A percentile compares a stretch with the other conserved stretches of the same genome.
These are phyloP conservation scores for Slavum lentiscoides DNA, from an alignment of 2,888 invertebrate species.

Conservation along the genomic window DNA sequence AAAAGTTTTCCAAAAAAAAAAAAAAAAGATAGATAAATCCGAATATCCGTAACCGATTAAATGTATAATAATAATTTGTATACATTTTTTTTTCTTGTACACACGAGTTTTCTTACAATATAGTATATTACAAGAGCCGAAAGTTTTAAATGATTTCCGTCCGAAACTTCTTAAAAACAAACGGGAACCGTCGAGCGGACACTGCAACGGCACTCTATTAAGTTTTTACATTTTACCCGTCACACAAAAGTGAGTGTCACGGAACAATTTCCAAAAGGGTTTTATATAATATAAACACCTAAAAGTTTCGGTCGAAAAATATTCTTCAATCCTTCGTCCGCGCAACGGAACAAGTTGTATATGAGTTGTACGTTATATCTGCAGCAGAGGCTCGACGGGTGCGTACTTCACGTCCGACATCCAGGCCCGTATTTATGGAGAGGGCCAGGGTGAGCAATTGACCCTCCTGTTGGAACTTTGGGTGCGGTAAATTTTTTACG, in stretches of 20 bases:
- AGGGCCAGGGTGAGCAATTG: no score
- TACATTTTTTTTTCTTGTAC: no score
- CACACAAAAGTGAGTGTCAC: background rate
- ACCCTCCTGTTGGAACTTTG: no score
- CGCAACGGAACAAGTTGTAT: background rate
- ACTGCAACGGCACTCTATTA: background rate
- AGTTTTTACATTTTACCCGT: slow-evolving; percentile 20
- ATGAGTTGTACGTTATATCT: slow-evolving; percentile 30
- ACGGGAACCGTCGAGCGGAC: background rate
- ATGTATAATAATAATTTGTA: no score
- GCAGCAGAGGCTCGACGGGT: background rate
- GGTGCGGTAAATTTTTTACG: no score
- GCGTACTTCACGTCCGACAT: background rate
- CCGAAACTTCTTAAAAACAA: background rate
- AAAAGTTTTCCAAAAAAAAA: no score
- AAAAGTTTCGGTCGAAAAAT: slow-evolving; percentile 30
- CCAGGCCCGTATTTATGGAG: no score
- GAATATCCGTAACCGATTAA: no score
- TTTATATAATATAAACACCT: slow-evolving; percentile 18
- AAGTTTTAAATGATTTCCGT: slow-evolving; percentile 28
- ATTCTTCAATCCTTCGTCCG: background rate
- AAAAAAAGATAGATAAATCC: no score
- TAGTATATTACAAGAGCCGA: background rate
- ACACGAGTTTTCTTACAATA: no score
- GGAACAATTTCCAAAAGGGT: slow-evolving; percentile 5